Percentiles rank a stretch among this genome's conserved stretches.
These are phyloP conservation scores for Pammene fasciana DNA, from an alignment of 2,888 invertebrate genomes.

Conservation along the genomic window DNA sequence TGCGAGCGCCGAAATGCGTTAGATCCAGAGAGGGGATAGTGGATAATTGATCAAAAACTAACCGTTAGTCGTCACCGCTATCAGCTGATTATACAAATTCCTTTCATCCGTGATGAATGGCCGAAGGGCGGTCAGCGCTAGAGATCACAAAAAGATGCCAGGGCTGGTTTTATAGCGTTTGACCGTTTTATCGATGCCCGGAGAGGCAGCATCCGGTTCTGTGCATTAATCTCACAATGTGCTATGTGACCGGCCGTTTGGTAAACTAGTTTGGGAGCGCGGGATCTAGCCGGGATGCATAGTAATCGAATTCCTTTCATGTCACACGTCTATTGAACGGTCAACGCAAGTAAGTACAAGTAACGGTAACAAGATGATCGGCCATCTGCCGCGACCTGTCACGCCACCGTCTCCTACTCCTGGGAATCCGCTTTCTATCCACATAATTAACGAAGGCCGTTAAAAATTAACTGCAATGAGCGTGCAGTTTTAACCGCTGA, in stretches of 20 bases:
- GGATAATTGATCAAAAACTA: slow-evolving; percentile 73
- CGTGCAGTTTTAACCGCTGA: slow-evolving; percentile 35
- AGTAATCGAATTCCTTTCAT: slow-evolving; percentile 78
- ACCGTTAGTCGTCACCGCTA: slow-evolving; percentile 69
- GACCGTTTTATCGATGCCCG: slow-evolving; percentile 75
- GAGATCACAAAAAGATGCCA: slow-evolving; percentile 70
- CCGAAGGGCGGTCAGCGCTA: slow-evolving; percentile 67
- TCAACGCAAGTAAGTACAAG: slow-evolving; percentile 53
- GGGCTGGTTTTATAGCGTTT: slow-evolving; percentile 72
- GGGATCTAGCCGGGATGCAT: slow-evolving; percentile 60
- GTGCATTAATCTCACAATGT: slow-evolving; percentile 76
- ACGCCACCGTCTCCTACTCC: slow-evolving; percentile 18
- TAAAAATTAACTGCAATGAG: slow-evolving; percentile 38
- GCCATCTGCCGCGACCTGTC: slow-evolving; percentile 37
- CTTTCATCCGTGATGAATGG: slow-evolving; percentile 78
- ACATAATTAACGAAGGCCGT: slow-evolving; percentile 33
- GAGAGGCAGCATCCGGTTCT: slow-evolving; percentile 81
- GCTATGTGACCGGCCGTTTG: slow-evolving; percentile 71
- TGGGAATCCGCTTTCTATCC: slow-evolving; percentile 35
- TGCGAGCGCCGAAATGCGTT: slow-evolving; percentile 65
- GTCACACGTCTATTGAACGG: slow-evolving; percentile 67
- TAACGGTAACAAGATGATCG: slow-evolving; percentile 54
- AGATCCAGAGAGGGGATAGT: slow-evolving; percentile 52
- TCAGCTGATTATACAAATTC: slow-evolving; percentile 75
- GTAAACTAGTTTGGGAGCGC: slow-evolving; percentile 75